Evolutionary conservation across 1,140 invertebrate genomes (phyloP).

Genomic region (Drosophila kanapiae): DNA sequence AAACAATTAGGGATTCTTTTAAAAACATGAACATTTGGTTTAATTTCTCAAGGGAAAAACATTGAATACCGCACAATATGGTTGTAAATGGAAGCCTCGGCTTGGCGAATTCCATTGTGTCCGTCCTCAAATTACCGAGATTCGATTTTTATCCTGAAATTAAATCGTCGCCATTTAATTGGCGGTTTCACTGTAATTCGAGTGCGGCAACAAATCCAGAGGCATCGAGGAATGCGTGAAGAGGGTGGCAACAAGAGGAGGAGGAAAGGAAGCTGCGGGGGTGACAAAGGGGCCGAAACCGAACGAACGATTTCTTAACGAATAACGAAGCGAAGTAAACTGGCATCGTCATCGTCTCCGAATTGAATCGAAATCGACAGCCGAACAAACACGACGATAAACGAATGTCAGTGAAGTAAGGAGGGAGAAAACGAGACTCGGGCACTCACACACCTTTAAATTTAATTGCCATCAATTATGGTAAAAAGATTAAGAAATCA

Average conservation of each 20-base stretch:
- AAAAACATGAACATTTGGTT: neutral
- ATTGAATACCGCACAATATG: neutral
- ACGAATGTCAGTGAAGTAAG: slow-evolving; percentile 4
- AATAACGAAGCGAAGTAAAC: slow-evolving; percentile 32
- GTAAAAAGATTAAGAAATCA: slow-evolving; percentile 84
- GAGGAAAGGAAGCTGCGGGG: slow-evolving; percentile 13
- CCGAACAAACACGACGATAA: slow-evolving; percentile 36
- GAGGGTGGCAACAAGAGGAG: slow-evolving; percentile 7
- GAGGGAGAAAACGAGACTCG: slow-evolving; percentile 23
- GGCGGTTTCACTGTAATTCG: slow-evolving; percentile 30
- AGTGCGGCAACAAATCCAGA: slow-evolving; percentile 55
- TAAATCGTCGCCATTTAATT: slow-evolving; percentile 20
- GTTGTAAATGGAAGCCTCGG: slow-evolving; percentile 3
- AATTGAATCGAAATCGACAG: slow-evolving; percentile 32
- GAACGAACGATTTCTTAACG: slow-evolving; percentile 30
- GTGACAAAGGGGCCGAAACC: slow-evolving; percentile 28
- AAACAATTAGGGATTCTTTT: neutral
- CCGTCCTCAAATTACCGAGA: slow-evolving; percentile 2
- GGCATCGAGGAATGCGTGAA: slow-evolving; percentile 49
- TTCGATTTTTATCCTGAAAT: slow-evolving; percentile 26
- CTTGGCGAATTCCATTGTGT: slow-evolving; percentile 9
- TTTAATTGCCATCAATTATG: slow-evolving; percentile 84
- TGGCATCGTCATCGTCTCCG: slow-evolving; percentile 37
- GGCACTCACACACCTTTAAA: slow-evolving; percentile 78
- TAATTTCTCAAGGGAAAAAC: neutral